phyloP scores from a whole-genome alignment of 2,888 invertebrate genomes.

The Drosophila nr. perissopoda region DNA sequence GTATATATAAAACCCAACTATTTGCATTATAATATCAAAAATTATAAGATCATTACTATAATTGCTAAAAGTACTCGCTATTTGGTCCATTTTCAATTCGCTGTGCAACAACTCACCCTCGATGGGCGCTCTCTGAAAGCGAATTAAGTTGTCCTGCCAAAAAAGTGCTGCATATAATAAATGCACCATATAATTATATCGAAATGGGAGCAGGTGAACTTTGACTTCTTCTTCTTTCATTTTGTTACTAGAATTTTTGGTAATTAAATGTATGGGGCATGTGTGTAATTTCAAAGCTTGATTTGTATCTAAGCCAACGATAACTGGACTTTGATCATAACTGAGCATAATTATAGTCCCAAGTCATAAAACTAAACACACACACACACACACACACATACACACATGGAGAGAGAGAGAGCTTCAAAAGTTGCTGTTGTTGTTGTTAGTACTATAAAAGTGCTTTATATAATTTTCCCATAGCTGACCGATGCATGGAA shows the following conservation, averaged over 20 bases:
- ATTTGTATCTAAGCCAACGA: constrained; percentile 45
- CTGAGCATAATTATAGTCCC: constrained; percentile 65
- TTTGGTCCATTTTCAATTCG: background rate
- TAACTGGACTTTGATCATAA: constrained; percentile 72
- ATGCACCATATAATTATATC: background rate
- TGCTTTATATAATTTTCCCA: constrained; percentile 73
- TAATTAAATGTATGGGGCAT: background rate
- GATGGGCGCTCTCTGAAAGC: background rate
- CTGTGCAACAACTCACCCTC: background rate
- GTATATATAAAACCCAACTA: background rate
- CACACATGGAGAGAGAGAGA: constrained; percentile 18
- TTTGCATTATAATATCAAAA: background rate
- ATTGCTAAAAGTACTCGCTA: background rate
- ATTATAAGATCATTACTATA: background rate
- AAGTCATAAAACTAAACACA: constrained; percentile 36
- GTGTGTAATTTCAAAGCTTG: constrained; percentile 43
- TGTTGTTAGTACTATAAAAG: constrained; percentile 55
- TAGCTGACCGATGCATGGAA: constrained; percentile 69
- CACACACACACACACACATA: constrained; percentile 21
- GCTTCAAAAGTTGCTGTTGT: constrained; percentile 38
- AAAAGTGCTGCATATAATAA: background rate
- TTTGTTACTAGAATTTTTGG: background rate
- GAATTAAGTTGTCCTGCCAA: background rate
- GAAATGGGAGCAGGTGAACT: background rate
- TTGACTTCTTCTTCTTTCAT: background rate